These are phyloP conservation scores for Amblyjoppa fuscipennis DNA, from an alignment of 2,888 invertebrate genomes.

Conservation along the genomic window DNA sequence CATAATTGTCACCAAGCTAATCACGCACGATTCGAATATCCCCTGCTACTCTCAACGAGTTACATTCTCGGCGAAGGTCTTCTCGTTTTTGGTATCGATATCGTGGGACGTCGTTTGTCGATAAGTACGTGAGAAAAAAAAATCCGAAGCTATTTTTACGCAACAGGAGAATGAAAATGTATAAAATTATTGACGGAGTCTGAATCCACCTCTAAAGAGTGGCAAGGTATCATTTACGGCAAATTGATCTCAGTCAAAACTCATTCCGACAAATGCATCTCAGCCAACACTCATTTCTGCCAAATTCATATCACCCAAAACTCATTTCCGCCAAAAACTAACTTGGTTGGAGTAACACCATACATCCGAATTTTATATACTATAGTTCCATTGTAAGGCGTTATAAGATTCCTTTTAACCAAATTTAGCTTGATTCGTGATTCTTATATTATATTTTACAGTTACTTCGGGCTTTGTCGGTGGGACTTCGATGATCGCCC, in stretches of 20 bases:
- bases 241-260: too few species aligned
- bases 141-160: not conserved
- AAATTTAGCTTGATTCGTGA: too few species aligned
- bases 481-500: slow-evolving; percentile 65
- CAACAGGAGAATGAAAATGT: not conserved
- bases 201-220: too few species aligned
- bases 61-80: slow-evolving; percentile 75
- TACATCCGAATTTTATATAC: too few species aligned
- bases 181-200: not conserved
- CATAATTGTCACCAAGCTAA: slow-evolving; percentile 72
- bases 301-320: too few species aligned
- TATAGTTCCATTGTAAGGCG: too few species aligned
- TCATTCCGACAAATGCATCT: too few species aligned
- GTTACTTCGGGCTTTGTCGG: slow-evolving; percentile 74
- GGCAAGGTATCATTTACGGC: too few species aligned
- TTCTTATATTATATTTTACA: slow-evolving; percentile 52
- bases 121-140: slow-evolving; percentile 38
- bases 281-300: too few species aligned
- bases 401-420: too few species aligned
- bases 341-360: too few species aligned
- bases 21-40: slow-evolving; percentile 68
- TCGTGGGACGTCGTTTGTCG: slow-evolving; percentile 71
- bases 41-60: slow-evolving; percentile 73
- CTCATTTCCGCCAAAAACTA: too few species aligned
- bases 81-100: slow-evolving; percentile 73